Evolutionary conservation across 2,888 invertebrate genomes (phyloP).

Genomic region (Hedychridium roseum): DNA sequence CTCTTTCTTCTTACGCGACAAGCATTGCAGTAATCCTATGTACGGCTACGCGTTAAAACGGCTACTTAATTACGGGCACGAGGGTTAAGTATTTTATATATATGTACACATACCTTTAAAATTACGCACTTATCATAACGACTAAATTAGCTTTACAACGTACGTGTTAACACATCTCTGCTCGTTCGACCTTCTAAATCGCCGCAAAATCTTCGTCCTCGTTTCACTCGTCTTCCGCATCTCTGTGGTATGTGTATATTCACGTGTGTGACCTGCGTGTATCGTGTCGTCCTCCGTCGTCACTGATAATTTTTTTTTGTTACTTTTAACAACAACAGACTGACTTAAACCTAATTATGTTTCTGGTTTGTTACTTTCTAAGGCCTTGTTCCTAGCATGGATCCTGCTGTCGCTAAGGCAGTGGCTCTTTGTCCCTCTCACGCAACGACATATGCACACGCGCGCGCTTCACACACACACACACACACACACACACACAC

Average conservation of each 20-base stretch:
- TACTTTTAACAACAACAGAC: conserved; percentile 50
- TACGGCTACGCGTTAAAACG: conserved; percentile 36
- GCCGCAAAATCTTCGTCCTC: conserved; percentile 5
- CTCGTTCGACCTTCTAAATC: neutral
- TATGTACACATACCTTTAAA: conserved; percentile 8
- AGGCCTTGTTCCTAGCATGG: conserved; percentile 48
- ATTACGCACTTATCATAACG: conserved; percentile 37
- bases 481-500: too few species aligned
- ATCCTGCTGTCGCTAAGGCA: conserved; percentile 51
- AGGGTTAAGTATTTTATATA: conserved; percentile 31
- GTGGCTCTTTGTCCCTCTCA: conserved; percentile 38
- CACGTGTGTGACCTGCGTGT: too few species aligned
- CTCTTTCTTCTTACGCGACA: conserved; percentile 24
- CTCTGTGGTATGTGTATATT: conserved; percentile 7
- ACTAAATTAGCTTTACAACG: conserved; percentile 39
- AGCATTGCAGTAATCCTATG: conserved; percentile 37
- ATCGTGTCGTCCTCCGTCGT: too few species aligned
- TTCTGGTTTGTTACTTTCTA: conserved; percentile 56
- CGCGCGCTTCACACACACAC: too few species aligned
- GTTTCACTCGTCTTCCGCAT: conserved; percentile 2
- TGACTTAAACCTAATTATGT: conserved; percentile 54
- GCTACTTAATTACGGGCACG: conserved; percentile 38
- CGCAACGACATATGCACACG: too few species aligned
- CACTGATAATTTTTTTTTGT: conserved; percentile 14
- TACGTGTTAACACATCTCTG: neutral